Base-by-base conservation (phyloP, 2,797 vertebrate genomes). In the Oceanodroma leucorhoa region DNA sequence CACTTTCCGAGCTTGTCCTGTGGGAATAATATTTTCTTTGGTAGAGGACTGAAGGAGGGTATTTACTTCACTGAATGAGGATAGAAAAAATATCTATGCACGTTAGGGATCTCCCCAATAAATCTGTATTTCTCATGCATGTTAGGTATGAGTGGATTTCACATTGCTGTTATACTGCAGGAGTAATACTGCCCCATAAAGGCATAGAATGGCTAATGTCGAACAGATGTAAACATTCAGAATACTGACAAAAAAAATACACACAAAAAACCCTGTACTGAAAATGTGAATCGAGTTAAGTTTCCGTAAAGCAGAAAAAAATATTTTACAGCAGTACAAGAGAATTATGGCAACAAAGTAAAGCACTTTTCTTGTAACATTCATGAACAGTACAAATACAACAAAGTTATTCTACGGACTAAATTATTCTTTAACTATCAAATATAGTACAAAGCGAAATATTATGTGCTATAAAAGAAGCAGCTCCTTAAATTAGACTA, bases 211-310 rank as follows among this genome's bases (percentile, higher is more conserved):
- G 97, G 98, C 97, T 98, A 98, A 98, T 96, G 97, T 97, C 78
- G 62, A 98, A 98, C 97, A 98, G 97, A 98, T 98, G 98, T 98
- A 98, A 98, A 98, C 98, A 98, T 98, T 98, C 95, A 97, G 97
- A 98, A 98, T 98, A 98, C 98, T 98, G 98, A 98, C 97, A 96
- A 90, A 97, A 72, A 90, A 90, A 80, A 83, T 6, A 71, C 75
- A 94, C 67, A 97, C 95, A 95, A 95, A 96, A 97, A 95, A 92
- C 94, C 89, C 93, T 96, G 96, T 97, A 95, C 97, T 97, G 96
- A 96, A 97, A 98, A 95, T 85, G 94, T 87, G 95, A 96, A 95
- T 94, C 3, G 65, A 97, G 94, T 97, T 90, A 91, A 84, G 92
- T 97, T 97, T 97, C 94, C 32, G 38, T 93, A 95, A 98, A 97